Conservation (phyloP, 2,113 vertebrate species). For the Mesembrinibis cayennensis region DNA sequence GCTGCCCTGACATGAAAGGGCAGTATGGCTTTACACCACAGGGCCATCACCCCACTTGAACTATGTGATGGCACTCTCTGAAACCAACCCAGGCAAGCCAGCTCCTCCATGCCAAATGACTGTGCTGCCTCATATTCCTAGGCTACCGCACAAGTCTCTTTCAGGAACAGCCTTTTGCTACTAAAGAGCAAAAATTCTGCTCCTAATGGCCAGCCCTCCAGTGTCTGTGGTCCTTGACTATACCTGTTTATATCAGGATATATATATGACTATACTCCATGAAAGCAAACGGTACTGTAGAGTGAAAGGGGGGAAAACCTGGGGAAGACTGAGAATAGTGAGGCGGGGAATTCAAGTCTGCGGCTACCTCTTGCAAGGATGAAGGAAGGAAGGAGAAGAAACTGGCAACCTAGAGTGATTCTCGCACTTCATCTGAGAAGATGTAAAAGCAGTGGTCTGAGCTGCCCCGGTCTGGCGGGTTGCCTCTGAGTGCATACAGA, state of each 20-base stretch:
- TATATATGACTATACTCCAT: background rate
- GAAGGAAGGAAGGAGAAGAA: background rate
- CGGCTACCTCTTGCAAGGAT: background rate
- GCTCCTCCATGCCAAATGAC: background rate
- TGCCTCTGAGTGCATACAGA: background rate
- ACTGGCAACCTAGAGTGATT: background rate
- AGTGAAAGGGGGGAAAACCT: background rate
- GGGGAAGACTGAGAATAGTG: background rate
- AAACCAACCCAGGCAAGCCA: background rate
- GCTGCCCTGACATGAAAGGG: constrained; percentile 42
- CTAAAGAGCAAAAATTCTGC: background rate
- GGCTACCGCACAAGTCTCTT: background rate
- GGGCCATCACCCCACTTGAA: background rate
- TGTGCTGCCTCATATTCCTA: background rate
- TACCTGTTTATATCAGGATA: background rate
- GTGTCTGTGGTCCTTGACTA: background rate
- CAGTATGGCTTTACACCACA: background rate
- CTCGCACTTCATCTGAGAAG: background rate
- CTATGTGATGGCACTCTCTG: background rate
- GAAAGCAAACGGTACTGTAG: background rate
- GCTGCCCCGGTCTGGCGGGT: background rate
- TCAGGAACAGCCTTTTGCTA: background rate
- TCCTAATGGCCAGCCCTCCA: background rate
- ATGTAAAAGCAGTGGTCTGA: background rate
- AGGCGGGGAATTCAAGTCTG: background rate